These are phyloP conservation scores for Myzus persicae DNA, from an alignment of 1,140 invertebrate species.

Conservation along the genomic window DNA sequence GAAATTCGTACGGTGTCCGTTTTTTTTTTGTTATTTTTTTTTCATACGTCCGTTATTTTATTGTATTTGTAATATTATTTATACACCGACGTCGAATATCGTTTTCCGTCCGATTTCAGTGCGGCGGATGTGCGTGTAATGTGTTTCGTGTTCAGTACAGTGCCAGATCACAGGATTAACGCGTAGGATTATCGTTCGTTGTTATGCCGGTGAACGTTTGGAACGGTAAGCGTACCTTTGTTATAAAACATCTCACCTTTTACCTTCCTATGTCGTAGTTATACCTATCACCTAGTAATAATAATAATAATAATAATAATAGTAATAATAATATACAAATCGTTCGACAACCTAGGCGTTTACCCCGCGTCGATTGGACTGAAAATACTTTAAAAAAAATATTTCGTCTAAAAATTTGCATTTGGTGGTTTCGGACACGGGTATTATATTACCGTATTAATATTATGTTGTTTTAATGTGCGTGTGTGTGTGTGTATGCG, in stretches of 20 bases:
- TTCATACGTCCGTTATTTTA: background rate
- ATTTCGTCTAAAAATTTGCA: background rate
- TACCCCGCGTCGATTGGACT: background rate
- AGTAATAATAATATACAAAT: background rate
- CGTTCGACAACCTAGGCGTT: background rate
- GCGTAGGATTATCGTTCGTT: background rate
- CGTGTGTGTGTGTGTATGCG: background rate
- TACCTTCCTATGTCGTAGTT: too few relatives aligned
- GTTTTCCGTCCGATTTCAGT: background rate
- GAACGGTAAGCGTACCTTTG: conserved; percentile 19
- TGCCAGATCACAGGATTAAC: conserved; percentile 21
- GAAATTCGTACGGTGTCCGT: background rate
- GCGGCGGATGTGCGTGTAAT: background rate
- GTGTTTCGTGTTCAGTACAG: background rate
- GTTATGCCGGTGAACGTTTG: conserved; percentile 7
- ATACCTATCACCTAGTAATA: too few relatives aligned
- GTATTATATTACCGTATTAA: background rate
- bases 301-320: background rate
- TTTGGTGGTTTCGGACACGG: background rate
- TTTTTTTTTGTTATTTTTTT: background rate
- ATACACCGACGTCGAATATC: background rate
- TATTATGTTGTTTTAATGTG: background rate
- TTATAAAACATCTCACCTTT: background rate
- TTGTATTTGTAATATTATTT: background rate
- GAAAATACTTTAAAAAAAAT: background rate